These are phyloP conservation scores for Cherax destructor DNA, from an alignment of 1,140 invertebrate genomes.

Conservation along the genomic window DNA sequence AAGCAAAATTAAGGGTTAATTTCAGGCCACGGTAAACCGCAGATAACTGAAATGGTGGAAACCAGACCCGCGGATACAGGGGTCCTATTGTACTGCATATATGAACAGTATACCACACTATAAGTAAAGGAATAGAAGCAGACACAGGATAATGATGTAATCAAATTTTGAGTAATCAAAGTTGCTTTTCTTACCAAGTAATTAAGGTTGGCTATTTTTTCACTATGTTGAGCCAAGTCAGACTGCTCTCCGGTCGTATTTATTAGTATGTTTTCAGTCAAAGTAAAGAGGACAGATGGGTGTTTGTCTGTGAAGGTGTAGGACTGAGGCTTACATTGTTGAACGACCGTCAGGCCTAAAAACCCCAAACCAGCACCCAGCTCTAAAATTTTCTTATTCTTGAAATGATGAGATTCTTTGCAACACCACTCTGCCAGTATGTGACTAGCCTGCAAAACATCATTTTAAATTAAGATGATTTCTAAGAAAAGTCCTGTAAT, in stretches of 20 bases:
- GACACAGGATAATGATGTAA: no score
- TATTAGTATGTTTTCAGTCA: slow-evolving; percentile 40
- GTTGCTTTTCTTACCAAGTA: slow-evolving; percentile 13
- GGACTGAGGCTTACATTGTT: slow-evolving; percentile 32
- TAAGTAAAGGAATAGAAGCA: no score
- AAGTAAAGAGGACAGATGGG: slow-evolving; percentile 18
- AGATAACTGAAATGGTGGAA: no score
- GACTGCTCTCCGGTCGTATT: neutral
- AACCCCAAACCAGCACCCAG: slow-evolving; percentile 45
- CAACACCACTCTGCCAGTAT: slow-evolving; percentile 48
- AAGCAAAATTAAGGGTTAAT: no score
- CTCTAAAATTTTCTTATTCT: slow-evolving; percentile 25
- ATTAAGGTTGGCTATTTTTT: neutral
- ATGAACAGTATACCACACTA: no score
- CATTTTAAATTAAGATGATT: neutral
- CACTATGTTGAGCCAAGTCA: neutral
- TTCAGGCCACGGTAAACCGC: no score
- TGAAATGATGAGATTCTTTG: slow-evolving; percentile 6
- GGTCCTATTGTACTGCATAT: no score
- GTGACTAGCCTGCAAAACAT: slow-evolving; percentile 32
- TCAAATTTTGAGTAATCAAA: no score
- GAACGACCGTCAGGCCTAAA: slow-evolving; percentile 35
- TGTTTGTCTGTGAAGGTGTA: slow-evolving; percentile 46
- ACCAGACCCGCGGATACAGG: no score
- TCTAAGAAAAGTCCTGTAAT: no score